Base-by-base conservation (phyloP, 2,113 vertebrate species). In the Hemichromis elongatus region DNA sequence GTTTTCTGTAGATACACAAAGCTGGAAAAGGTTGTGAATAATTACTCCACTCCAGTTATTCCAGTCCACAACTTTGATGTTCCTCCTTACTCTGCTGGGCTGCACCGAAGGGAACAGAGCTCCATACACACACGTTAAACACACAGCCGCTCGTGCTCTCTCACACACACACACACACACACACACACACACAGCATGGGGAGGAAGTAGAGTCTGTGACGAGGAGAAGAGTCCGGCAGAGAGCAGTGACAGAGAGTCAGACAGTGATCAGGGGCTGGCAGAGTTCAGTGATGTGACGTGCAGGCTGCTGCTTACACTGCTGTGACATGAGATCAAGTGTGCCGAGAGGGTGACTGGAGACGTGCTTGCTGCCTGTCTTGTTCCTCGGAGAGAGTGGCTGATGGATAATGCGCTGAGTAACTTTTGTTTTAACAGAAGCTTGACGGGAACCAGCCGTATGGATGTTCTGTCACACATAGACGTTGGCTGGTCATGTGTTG, bases 141-240 rank as follows among this genome's bases (percentile, higher is more conserved):
- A 75, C 82, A 79, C 79, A 87, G 4, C 19, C 59, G 0, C 59
- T 63, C 59, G n/a, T n/a, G n/a, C n/a, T n/a, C n/a, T n/a, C n/a
- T n/a, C 19, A 2, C 35, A 10, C 35, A 37, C 57, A 86, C 78
- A 55, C 56, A 78, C 53, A 26, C 68, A 33, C 81, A 77, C 77
- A 47, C 40, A 77, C 82, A 68, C 83, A 82, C 61, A 55, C 78
- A 57, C 61, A 75, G 79, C 68, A 88, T 77, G 84, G 86, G 82
- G 89, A 94, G 95, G 94, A 95, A 95, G 92, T 95, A 68, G 78
- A 91, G 92, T 57, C 82, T 89, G 70, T 92, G 89, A 93, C 82
- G 63, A 87, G 35, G 26, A 83, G 73, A 84, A 21, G 73, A 86
- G 80, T 88, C 89, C 4, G 54, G 68, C 77, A 83, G 45, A 86